Evolutionary conservation across 2,888 invertebrate genomes (phyloP).

Genomic region (Cyclophora albipunctata): DNA sequence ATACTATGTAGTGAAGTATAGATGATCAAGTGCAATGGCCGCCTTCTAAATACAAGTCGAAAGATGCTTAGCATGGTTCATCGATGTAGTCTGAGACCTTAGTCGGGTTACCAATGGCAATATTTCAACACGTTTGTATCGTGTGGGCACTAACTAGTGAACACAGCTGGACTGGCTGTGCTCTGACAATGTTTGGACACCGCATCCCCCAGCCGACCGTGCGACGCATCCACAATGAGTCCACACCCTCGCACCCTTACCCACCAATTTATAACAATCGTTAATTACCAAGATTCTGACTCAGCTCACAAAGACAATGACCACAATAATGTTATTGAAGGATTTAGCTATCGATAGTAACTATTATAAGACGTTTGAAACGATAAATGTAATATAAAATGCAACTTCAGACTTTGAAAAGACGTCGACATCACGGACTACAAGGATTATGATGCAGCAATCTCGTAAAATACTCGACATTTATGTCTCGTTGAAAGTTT

Average conservation of each 20-base stretch:
- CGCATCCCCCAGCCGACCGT: constrained; percentile 39
- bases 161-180: constrained; percentile 62
- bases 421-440: not conserved
- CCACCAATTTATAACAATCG: constrained; percentile 57
- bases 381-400: constrained; percentile 25
- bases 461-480: not conserved
- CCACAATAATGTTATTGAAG: constrained; percentile 4
- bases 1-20: no score
- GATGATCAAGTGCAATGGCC: no score
- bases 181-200: constrained; percentile 61
- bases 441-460: no score
- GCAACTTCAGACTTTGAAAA: constrained; percentile 18
- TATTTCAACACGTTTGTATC: constrained; percentile 52
- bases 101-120: constrained; percentile 32
- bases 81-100: constrained; percentile 28
- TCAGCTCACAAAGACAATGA: constrained; percentile 38
- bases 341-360: no score
- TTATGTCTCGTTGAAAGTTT: no score
- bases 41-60: no score
- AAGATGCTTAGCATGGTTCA: constrained; percentile 9
- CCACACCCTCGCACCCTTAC: constrained; percentile 19
- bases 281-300: constrained; percentile 65
- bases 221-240: constrained; percentile 58
- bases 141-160: constrained; percentile 57
- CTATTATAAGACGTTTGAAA: no score